Percentiles rank a stretch among this genome's conserved stretches.
Conservation (phyloP, 2,113 vertebrate species). For the Lepidothrix coronata region DNA sequence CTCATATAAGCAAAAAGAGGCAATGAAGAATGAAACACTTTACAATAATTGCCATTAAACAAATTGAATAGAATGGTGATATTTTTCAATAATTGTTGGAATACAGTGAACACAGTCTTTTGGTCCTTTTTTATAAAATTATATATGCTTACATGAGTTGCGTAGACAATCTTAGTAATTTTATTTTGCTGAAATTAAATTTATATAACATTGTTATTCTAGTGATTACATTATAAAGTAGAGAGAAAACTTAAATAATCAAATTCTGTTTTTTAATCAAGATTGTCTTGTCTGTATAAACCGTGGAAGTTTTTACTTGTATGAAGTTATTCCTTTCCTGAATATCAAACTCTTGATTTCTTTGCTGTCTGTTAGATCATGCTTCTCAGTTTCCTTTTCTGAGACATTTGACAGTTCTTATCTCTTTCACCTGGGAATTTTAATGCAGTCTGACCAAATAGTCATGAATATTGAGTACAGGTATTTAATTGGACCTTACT, state of each 20-base stretch:
- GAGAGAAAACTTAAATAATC: background rate
- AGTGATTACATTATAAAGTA: background rate
- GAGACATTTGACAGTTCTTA: background rate
- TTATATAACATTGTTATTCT: background rate
- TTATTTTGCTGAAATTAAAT: slow-evolving; percentile 35
- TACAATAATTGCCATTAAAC: background rate
- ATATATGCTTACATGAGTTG: background rate
- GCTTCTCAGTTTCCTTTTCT: background rate
- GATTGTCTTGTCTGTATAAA: background rate
- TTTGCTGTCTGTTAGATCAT: background rate
- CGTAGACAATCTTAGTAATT: background rate
- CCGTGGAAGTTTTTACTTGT: background rate
- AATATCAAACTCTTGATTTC: background rate
- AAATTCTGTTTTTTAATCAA: background rate
- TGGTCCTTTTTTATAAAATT: background rate
- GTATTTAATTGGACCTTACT: background rate
- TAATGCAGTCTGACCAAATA: background rate
- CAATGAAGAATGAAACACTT: background rate
- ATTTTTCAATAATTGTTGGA: slow-evolving; percentile 9
- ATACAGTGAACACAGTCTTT: background rate
- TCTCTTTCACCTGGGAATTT: background rate
- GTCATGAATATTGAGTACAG: background rate
- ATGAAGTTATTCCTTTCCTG: background rate
- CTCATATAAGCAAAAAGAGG: background rate
- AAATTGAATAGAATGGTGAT: background rate